Evolutionary conservation across 64 coral and sea anemone species (phyloP).

Genomic region (Montipora efflorescens): DNA sequence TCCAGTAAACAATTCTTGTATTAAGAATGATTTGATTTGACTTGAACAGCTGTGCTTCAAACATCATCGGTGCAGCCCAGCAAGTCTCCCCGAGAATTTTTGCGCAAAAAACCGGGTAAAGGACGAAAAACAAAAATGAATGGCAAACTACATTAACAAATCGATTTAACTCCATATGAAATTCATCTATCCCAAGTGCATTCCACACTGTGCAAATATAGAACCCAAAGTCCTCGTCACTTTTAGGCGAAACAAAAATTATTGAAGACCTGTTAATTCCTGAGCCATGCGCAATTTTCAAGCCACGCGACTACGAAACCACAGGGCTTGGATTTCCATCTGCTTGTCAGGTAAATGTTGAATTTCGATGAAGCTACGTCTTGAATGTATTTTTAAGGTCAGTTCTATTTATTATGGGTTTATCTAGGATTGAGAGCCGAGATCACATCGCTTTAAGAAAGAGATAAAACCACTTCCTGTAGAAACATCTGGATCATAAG

Average conservation of each 20-base stretch:
- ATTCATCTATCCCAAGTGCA: neutral
- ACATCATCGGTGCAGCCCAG: too few species aligned
- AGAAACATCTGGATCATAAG: too few species aligned
- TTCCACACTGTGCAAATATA: conserved; percentile 5
- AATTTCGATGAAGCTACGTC: neutral
- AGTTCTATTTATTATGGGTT: neutral
- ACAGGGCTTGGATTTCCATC: neutral
- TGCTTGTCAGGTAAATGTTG: conserved; percentile 1
- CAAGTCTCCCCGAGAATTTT: too few species aligned
- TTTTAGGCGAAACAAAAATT: neutral
- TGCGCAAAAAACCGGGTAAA: neutral
- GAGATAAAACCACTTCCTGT: too few species aligned
- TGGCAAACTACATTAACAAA: neutral
- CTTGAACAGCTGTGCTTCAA: too few species aligned
- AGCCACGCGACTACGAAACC: neutral
- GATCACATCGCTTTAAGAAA: too few species aligned
- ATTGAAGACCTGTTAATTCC: neutral
- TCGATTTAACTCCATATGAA: neutral
- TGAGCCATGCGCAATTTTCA: neutral
- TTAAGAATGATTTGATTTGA: too few species aligned
- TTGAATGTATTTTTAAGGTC: neutral
- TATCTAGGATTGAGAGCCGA: neutral
- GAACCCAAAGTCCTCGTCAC: neutral
- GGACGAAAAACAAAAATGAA: neutral
- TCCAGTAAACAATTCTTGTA: too few species aligned